Evolutionary conservation across 2,797 vertebrate species (phyloP).

Genomic region (Anisognathus igniventris): DNA sequence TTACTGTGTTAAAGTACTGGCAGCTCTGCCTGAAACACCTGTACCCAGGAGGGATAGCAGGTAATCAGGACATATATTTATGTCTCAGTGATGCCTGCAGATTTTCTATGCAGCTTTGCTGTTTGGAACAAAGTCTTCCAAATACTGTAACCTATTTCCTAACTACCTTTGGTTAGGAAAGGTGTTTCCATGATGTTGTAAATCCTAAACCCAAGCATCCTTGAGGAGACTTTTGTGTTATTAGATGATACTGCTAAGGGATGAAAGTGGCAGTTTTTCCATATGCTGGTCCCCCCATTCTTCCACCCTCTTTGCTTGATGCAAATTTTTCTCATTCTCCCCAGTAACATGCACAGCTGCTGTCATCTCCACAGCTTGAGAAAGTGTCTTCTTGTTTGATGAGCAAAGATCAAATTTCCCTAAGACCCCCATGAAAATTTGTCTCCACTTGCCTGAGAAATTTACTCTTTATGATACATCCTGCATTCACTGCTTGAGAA

Average conservation of each 20-base stretch:
- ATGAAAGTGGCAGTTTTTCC: background rate
- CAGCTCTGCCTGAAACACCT: background rate
- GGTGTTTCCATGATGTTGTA: background rate
- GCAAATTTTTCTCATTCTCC: slow-evolving; percentile 9
- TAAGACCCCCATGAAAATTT: background rate
- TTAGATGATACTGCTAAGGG: background rate
- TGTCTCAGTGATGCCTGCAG: background rate
- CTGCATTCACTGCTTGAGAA: background rate
- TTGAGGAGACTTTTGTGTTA: background rate
- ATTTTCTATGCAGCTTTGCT: background rate
- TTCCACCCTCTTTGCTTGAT: background rate
- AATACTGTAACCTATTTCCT: background rate
- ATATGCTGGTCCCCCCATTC: background rate
- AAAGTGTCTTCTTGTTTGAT: slow-evolving; percentile 1
- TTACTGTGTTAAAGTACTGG: background rate
- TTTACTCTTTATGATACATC: background rate
- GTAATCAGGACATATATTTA: background rate
- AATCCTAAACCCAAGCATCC: background rate
- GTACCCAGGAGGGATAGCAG: background rate
- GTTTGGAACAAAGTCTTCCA: background rate
- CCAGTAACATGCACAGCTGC: background rate
- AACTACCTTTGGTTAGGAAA: background rate
- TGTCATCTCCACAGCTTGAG: background rate
- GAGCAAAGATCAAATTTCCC: background rate
- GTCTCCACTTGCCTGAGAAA: background rate